Base-by-base conservation (phyloP, 2,113 vertebrate genomes). In the Microtus richardsoni region DNA sequence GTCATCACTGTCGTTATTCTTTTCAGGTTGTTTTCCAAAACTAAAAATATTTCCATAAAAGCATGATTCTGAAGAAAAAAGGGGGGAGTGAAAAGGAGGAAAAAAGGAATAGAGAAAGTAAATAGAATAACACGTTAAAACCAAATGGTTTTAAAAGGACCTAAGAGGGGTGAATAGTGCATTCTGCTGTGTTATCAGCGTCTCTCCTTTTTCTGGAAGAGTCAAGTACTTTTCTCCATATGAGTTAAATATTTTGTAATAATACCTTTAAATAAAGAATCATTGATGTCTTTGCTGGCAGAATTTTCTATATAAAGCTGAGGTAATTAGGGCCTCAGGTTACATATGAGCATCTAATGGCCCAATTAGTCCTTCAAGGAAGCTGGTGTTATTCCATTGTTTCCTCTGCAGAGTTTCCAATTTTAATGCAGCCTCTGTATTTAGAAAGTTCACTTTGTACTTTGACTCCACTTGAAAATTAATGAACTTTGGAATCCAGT, bases 311-410 rank as follows among this genome's bases (percentile, higher is more conserved):
- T 95, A 97, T 94, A 96, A 96, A 97, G 87, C 86, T 4, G 52
- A 80, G 74, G 87, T 96, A 97, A 96, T 97, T 97, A 97, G 78
- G 87, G 74, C 88, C 91, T 94, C 87, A n/a, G 75, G 89, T 95
- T 97, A 95, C 54, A 52, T 84, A 71, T 94, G 87, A 96, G 26
- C 74, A 49, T 93, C 68, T 97, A 96, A 98, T 95, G 66, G 79
- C 41, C 78, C 94, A 97, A 94, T 97, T 96, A 97, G 89, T 95
- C 96, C 94, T 96, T 96, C 93, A 95, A 58, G 44, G 52, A 96
- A 93, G 62, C 74, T 87, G 28, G 83, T 92, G 91, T 52, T 75
- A 64, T 96, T 91, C 93, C 36, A 74, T 87, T 96, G 62, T 96
- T 96, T 96, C 96, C 73, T 95, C 33, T 68, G 60, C 41, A 82